phyloP scores from a whole-genome alignment of 1,140 invertebrate species.

The Leptopilina clavipes region DNA sequence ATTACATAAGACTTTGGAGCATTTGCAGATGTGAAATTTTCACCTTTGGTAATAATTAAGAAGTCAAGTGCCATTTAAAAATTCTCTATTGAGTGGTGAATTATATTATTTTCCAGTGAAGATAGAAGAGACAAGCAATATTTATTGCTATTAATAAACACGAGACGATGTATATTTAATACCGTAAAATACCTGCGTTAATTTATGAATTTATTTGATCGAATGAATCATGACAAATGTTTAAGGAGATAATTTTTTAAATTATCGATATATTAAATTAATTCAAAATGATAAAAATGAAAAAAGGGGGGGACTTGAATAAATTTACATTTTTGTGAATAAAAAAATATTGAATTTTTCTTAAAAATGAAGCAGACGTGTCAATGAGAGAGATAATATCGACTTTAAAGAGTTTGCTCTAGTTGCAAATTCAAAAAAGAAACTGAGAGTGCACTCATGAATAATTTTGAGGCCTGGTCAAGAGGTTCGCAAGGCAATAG shows the following conservation, averaged over 20 bases:
- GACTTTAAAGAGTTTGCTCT: not conserved
- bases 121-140: not conserved
- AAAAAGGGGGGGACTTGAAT: too few species aligned
- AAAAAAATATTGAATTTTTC: too few species aligned
- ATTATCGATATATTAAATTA: too few species aligned
- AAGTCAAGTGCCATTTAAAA: not conserved
- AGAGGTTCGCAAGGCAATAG: constrained; percentile 15
- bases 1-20: not conserved
- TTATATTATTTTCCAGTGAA: constrained; percentile 4
- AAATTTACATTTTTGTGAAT: too few species aligned
- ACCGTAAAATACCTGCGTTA: not conserved
- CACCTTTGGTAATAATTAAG: not conserved
- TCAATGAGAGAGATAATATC: not conserved
- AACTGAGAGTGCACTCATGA: constrained; percentile 24
- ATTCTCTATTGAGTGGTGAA: constrained; percentile 8
- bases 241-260: not conserved
- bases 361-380: not conserved
- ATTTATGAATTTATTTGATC: constrained; percentile 3
- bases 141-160: constrained; percentile 8
- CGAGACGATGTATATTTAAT: not conserved
- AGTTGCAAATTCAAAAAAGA: not conserved
- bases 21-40: constrained; percentile 21
- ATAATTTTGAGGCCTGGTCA: constrained; percentile 1
- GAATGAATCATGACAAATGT: constrained; percentile 3
- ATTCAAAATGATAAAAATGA: too few species aligned